These are phyloP conservation scores for Spinibarbus caldwelli DNA, from an alignment of 2,797 vertebrate genomes.

Conservation along the genomic window DNA sequence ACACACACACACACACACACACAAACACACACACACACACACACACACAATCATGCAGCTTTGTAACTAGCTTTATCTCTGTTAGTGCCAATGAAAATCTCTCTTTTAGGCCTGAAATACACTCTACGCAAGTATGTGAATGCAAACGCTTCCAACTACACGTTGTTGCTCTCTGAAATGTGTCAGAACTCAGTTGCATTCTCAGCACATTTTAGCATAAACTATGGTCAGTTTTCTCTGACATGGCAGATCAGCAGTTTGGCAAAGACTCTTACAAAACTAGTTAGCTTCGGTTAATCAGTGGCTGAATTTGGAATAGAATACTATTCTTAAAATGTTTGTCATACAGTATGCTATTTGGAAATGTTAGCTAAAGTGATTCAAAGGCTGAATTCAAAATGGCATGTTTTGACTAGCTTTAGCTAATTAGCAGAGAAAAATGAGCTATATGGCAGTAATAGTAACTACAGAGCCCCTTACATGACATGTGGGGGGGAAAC, in stretches of 20 bases:
- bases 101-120: slow-evolving; percentile 23
- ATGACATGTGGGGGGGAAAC: neutral
- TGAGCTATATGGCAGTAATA: neutral
- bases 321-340: neutral
- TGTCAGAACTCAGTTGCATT: neutral
- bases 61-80: slow-evolving; percentile 57
- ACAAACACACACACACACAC: slow-evolving; percentile 24
- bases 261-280: neutral
- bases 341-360: neutral
- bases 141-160: neutral
- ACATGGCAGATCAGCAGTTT: neutral
- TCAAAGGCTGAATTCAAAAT: neutral
- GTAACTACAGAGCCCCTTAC: neutral
- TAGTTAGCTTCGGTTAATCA: neutral
- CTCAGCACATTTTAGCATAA: neutral
- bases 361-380: neutral
- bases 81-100: slow-evolving; percentile 65
- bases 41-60: slow-evolving; percentile 66
- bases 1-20: slow-evolving; percentile 20
- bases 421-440: slow-evolving; percentile 5
- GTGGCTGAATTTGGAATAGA: neutral
- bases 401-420: neutral
- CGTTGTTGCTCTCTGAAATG: neutral
- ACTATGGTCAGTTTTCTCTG: neutral
- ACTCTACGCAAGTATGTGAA: slow-evolving; percentile 9